Conservation (phyloP, 2,888 invertebrate species). For the Clepsis dumicolana region DNA sequence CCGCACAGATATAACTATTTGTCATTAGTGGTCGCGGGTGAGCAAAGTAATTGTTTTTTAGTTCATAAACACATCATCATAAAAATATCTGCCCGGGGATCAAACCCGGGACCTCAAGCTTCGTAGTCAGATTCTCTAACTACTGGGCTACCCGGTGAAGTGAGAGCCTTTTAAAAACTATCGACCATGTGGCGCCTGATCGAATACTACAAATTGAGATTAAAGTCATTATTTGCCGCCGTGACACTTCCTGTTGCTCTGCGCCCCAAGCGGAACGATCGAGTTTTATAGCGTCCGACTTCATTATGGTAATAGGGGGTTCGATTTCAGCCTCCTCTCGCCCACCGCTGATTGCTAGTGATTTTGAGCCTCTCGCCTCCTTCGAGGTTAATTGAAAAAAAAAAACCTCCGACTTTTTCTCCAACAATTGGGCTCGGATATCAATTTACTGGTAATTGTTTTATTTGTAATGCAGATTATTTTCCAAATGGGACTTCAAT, state of each 20-base stretch:
- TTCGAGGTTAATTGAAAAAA: conserved; percentile 53
- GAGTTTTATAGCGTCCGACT: conserved; percentile 73
- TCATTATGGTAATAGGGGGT: conserved; percentile 78
- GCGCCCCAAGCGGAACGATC: conserved; percentile 51
- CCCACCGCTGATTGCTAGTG: conserved; percentile 54
- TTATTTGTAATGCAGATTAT: conserved; percentile 12
- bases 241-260: conserved; percentile 46
- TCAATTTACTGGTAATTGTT: conserved; percentile 31
- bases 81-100: too few species aligned
- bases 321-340: conserved; percentile 63
- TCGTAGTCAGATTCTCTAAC: too few species aligned
- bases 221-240: conserved; percentile 18
- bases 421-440: conserved; percentile 26
- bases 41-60: too few species aligned
- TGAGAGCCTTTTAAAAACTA: neutral
- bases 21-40: too few species aligned
- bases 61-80: too few species aligned
- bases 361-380: conserved; percentile 53
- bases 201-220: neutral
- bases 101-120: too few species aligned
- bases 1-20: too few species aligned
- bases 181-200: neutral
- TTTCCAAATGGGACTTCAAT: neutral
- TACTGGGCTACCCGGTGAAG: neutral
- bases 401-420: conserved; percentile 37